phyloP scores from a whole-genome alignment of 2,113 vertebrate species.

The Panthera leo region DNA sequence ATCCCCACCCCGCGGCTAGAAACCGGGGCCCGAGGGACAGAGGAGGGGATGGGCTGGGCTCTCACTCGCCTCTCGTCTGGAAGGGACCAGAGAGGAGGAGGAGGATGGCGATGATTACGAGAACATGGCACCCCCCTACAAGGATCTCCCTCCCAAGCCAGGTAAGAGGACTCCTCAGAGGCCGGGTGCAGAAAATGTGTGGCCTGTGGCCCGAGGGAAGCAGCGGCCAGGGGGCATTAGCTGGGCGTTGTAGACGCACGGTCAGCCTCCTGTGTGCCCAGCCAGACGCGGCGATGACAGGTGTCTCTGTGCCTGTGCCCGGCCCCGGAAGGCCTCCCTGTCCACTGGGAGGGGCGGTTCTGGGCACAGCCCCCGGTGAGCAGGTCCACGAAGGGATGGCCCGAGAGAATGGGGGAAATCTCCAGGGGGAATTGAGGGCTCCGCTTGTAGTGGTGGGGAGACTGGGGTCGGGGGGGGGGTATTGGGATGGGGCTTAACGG shows the following conservation, averaged over 20 bases:
- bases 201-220: background rate
- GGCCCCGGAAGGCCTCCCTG: background rate
- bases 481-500: background rate
- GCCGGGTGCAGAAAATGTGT: background rate
- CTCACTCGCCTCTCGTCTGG: background rate
- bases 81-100: background rate
- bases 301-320: too few relatives aligned
- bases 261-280: background rate
- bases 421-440: background rate
- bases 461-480: background rate
- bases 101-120: slow-evolving; percentile 52
- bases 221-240: too few relatives aligned
- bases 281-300: rapidly evolving
- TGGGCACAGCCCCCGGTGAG: background rate
- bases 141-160: slow-evolving; percentile 57
- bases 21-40: background rate
- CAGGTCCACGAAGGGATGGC: background rate
- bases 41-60: background rate
- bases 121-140: slow-evolving; percentile 27
- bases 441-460: too few relatives aligned
- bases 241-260: background rate
- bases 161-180: background rate
- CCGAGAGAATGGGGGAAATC: background rate
- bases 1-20: background rate
- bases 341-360: background rate